These are phyloP conservation scores for Carcina quercana DNA, from an alignment of 2,888 invertebrate species.

Conservation along the genomic window DNA sequence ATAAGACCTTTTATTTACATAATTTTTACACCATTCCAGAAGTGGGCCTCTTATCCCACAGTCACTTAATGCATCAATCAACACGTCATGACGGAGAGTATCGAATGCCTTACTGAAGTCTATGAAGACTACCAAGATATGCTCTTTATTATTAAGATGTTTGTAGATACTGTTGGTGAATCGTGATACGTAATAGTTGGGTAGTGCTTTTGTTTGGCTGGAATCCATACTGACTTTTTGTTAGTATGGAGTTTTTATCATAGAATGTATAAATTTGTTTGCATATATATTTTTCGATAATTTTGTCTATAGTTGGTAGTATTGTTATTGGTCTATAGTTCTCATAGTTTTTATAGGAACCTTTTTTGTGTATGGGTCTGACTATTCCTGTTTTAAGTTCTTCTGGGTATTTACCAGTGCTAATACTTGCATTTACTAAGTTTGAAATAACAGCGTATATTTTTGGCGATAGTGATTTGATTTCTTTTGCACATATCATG, in stretches of 20 bases:
- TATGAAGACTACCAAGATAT: constrained; percentile 6
- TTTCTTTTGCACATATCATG: constrained; percentile 6
- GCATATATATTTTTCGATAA: constrained; percentile 7
- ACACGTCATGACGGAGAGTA: background rate
- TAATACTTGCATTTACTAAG: constrained; percentile 8
- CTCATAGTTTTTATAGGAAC: constrained; percentile 2
- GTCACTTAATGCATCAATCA: background rate
- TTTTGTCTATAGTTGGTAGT: constrained; percentile 8
- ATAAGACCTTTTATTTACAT: too few relatives aligned
- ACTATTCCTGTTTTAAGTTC: constrained; percentile 9
- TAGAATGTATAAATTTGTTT: constrained; percentile 7
- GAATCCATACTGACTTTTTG: constrained; percentile 9
- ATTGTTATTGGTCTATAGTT: constrained; percentile 15
- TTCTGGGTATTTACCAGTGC: constrained; percentile 5
- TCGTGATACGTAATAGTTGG: constrained; percentile 5
- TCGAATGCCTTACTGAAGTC: constrained; percentile 8
- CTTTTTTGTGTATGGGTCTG: constrained; percentile 12
- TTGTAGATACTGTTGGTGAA: constrained; percentile 9
- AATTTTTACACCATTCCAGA: background rate
- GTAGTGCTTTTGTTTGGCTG: constrained; percentile 8
- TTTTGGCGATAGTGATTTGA: constrained; percentile 8
- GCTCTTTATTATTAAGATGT: constrained; percentile 1
- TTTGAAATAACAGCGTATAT: constrained; percentile 6
- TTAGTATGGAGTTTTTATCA: constrained; percentile 4
- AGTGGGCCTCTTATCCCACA: background rate